Evolutionary conservation across 64 coral and sea anemone species (phyloP).

Genomic region (Montipora cactus): DNA sequence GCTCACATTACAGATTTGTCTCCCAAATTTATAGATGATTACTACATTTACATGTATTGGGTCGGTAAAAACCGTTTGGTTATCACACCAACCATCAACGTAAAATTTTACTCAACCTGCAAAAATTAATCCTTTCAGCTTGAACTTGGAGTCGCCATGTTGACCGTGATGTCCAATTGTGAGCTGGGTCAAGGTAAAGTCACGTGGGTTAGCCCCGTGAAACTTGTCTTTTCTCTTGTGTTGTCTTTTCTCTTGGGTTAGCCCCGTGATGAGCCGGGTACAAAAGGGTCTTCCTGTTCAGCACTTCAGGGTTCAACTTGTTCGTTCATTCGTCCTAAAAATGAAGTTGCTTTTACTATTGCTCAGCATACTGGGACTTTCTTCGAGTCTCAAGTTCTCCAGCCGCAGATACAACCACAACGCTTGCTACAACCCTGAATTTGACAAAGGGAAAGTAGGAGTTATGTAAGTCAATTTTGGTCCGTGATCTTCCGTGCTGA

Average conservation of each 20-base stretch:
- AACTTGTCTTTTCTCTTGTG: too few species aligned
- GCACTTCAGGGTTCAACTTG: neutral
- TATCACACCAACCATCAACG: too few species aligned
- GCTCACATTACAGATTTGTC: too few species aligned
- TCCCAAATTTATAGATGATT: too few species aligned
- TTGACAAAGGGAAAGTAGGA: conserved; percentile 50
- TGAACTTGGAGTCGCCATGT: neutral
- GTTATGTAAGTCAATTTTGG: conserved; percentile 53
- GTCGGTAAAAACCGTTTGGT: too few species aligned
- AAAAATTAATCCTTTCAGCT: too few species aligned
- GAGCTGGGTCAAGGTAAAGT: neutral
- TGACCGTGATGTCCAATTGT: too few species aligned
- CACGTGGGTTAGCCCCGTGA: conserved; percentile 20
- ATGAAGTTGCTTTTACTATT: conserved; percentile 43
- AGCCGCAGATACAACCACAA: neutral
- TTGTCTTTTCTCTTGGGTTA: too few species aligned
- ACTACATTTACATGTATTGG: too few species aligned
- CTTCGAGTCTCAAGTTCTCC: conserved; percentile 12
- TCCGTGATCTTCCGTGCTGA: too few species aligned
- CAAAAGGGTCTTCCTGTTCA: too few species aligned
- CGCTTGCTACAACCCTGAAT: conserved; percentile 42
- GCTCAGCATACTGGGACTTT: conserved; percentile 20
- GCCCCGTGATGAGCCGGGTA: neutral
- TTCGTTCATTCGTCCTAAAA: neutral
- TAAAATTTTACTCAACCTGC: too few species aligned